Evolutionary conservation across 1,140 invertebrate species (phyloP), one percentile per base, ranked within the genome.

Genomic region (Anadara kagoshimensis): DNA sequence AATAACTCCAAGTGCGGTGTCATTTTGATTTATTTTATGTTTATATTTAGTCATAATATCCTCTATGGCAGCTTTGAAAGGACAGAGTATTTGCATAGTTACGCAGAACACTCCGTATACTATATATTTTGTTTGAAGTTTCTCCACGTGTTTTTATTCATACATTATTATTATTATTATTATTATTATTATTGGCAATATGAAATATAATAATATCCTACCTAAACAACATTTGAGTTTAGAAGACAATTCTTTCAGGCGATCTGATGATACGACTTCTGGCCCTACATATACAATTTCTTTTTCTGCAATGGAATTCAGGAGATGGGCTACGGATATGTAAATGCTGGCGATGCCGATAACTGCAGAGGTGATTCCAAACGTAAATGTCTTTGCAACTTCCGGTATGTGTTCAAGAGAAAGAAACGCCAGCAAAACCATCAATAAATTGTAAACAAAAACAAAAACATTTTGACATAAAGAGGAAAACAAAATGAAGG

Each of bases 251-350:
- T 41, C 29, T 24, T 63, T 73, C 57, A 84, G 45, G 45, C 69
- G 81, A 29, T 80, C 79, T 16, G 69, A 57, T 41, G 65, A 51
- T 14, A 78, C 51, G 5, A 81, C 59, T 63, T 84, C 83, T 61
- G 64, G 41, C 2, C 83, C 83, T 43, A 81, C 66, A 43, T 63
- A 83, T 62, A 84, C 73, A 56, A 84, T 75, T 8, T 79, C 51
- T 53, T 84, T 84, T 57, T 84, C 83, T 22, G 81, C 83, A 20
- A 81, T 79, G 47, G 83, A 83, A 73, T 84, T 84, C 22, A 80
- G 73, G 16, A 84, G 75, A 51, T 76, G 66, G 1, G 78, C 78
- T 53, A 78, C 78, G 16, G 78, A 51, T 12, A 83, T 59, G 57
- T 83, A 84, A 44, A 80, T 47, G 43, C 69, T 79, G 3, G 64